Evolutionary conservation across 2,113 vertebrate species (phyloP).

Genomic region (Burhinus bistriatus): DNA sequence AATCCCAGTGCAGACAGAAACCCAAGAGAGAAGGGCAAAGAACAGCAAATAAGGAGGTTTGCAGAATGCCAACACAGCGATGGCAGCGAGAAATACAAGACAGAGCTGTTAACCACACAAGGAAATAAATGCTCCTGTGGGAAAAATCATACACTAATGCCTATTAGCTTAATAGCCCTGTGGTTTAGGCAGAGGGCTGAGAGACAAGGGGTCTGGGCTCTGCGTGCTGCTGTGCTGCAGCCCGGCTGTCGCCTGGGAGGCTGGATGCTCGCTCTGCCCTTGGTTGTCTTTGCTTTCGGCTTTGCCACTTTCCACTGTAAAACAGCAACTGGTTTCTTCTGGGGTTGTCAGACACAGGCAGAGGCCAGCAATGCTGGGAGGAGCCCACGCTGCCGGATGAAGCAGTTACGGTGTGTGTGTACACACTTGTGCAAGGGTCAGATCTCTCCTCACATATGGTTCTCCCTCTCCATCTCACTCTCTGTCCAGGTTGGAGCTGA

Average conservation of each 20-base stretch:
- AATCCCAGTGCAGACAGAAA: conserved; percentile 28
- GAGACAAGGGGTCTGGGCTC: conserved; percentile 15
- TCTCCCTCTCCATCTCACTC: background rate
- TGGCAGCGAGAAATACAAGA: conserved; percentile 64
- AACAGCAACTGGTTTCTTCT: background rate
- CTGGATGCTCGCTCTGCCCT: background rate
- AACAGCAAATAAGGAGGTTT: conserved; percentile 35
- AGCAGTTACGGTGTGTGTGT: background rate
- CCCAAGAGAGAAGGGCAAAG: conserved; percentile 46
- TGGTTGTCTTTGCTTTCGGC: background rate
- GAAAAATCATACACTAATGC: conserved; percentile 71
- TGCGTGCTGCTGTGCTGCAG: background rate
- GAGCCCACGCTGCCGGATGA: fast-evolving
- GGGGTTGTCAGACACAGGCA: fast-evolving
- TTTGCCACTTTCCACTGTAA: background rate
- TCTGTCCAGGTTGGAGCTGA: background rate
- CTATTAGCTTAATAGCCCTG: conserved; percentile 70
- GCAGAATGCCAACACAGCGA: conserved; percentile 49
- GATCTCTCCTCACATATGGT: fast-evolving
- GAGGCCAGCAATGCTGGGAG: background rate
- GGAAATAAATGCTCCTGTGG: conserved; percentile 61
- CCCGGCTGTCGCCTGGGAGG: background rate
- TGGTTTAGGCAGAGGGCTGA: conserved; percentile 48
- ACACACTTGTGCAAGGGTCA: background rate
- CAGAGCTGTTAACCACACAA: conserved; percentile 58